These are phyloP conservation scores for Leptinotarsa haldemani DNA, from an alignment of 2,888 invertebrate species.

Conservation along the genomic window DNA sequence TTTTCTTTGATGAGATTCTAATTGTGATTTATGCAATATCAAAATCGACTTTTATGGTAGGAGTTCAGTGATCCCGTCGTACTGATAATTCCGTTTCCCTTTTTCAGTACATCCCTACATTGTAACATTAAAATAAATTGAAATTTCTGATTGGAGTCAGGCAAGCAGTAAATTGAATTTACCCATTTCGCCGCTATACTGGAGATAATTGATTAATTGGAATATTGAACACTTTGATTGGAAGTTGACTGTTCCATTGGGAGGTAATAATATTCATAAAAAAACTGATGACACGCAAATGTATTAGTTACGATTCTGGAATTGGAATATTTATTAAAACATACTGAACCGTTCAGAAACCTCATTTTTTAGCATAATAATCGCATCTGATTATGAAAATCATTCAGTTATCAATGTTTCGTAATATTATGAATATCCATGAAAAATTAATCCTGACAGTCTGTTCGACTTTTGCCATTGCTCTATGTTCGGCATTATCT, in stretches of 20 bases:
- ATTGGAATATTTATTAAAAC: neutral
- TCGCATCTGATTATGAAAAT: too few relatives aligned
- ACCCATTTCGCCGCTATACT: constrained; percentile 36
- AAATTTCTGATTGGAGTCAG: constrained; percentile 42
- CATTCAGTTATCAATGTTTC: too few relatives aligned
- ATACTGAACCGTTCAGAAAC: too few relatives aligned
- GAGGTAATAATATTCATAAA: constrained; percentile 8
- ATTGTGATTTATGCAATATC: too few relatives aligned
- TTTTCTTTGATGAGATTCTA: too few relatives aligned
- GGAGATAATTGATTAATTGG: constrained; percentile 40
- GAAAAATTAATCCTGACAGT: too few relatives aligned
- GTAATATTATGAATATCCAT: too few relatives aligned
- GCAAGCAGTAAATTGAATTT: constrained; percentile 42
- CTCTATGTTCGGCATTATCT: too few relatives aligned
- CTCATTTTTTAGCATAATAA: too few relatives aligned
- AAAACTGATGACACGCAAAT: constrained; percentile 1
- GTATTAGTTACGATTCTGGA: too few relatives aligned
- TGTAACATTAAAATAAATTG: constrained; percentile 42
- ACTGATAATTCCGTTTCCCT: constrained; percentile 19
- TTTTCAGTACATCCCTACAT: constrained; percentile 33
- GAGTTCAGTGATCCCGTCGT: constrained; percentile 3
- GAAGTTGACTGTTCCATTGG: constrained; percentile 27
- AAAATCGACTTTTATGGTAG: too few relatives aligned
- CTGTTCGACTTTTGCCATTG: too few relatives aligned
- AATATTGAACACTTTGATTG: constrained; percentile 33